A percentile compares a stretch with the other conserved stretches of the same genome.
Conservation (phyloP, 2,888 invertebrate species). For the Glyphotaelius pellucidus region DNA sequence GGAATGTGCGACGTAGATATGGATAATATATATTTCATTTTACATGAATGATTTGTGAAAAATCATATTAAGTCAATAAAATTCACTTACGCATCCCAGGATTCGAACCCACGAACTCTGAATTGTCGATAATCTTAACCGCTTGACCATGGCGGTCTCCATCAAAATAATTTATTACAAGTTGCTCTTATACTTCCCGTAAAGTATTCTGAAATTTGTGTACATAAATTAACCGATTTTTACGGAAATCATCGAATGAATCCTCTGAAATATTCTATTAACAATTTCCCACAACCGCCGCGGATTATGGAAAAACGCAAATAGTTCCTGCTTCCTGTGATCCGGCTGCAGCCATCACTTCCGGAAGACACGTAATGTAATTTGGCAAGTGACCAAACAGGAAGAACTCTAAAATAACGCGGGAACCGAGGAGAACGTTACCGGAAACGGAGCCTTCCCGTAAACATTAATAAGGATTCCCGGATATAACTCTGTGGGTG, state of each 20-base stretch:
- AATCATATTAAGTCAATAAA: too few species aligned
- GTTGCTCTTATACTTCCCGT: too few species aligned
- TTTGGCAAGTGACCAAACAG: constrained; percentile 66
- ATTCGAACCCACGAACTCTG: too few species aligned
- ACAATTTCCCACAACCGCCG: neutral
- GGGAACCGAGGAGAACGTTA: constrained; percentile 34
- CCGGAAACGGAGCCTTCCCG: constrained; percentile 29
- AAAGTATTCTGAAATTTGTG: too few species aligned
- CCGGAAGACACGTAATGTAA: constrained; percentile 66
- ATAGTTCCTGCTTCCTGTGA: constrained; percentile 15
- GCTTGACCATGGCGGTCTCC: too few species aligned
- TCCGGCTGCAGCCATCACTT: constrained; percentile 44
- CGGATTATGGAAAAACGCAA: constrained; percentile 22
- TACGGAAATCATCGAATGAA: neutral
- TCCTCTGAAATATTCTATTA: neutral
- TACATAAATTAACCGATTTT: too few species aligned
- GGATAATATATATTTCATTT: too few species aligned
- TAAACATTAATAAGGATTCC: constrained; percentile 40
- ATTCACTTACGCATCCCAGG: too few species aligned
- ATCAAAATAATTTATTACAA: too few species aligned
- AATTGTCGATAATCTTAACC: too few species aligned
- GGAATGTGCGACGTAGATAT: too few species aligned
- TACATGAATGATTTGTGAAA: too few species aligned
- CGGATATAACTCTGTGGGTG: constrained; percentile 12
- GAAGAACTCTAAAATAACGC: constrained; percentile 60